Evolutionary conservation across 2,113 vertebrate species (phyloP).

Genomic region (Pterocles orientalis): DNA sequence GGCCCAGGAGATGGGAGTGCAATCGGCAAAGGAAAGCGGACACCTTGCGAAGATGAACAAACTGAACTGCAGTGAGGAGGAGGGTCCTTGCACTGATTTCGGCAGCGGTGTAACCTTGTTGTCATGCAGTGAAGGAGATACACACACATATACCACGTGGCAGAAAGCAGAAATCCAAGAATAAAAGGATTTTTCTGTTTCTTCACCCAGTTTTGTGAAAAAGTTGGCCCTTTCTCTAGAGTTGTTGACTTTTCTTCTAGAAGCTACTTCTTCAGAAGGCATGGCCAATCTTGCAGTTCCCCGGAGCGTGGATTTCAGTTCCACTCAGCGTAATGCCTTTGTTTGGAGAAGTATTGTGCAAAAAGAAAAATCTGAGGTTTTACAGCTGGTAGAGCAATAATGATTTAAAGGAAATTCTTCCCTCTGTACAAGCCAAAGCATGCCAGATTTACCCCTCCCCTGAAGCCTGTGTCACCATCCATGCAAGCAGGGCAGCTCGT

Average conservation of each 20-base stretch:
- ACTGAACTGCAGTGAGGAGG: background rate
- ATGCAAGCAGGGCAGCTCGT: background rate
- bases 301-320: background rate
- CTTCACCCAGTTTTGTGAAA: background rate
- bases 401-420: background rate
- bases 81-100: background rate
- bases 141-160: background rate
- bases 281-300: background rate
- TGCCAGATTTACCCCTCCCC: background rate
- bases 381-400: background rate
- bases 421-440: background rate
- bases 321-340: background rate
- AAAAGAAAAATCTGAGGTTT: background rate
- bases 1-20: background rate
- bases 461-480: background rate
- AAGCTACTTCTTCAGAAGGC: background rate
- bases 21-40: background rate
- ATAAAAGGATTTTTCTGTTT: background rate
- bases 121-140: background rate
- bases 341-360: background rate
- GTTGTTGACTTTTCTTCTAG: background rate
- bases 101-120: background rate
- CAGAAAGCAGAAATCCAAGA: background rate
- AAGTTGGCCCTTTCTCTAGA: background rate
- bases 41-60: background rate